Conservation (phyloP, 2,888 invertebrate species). For the Falcaria lacertinaria region DNA sequence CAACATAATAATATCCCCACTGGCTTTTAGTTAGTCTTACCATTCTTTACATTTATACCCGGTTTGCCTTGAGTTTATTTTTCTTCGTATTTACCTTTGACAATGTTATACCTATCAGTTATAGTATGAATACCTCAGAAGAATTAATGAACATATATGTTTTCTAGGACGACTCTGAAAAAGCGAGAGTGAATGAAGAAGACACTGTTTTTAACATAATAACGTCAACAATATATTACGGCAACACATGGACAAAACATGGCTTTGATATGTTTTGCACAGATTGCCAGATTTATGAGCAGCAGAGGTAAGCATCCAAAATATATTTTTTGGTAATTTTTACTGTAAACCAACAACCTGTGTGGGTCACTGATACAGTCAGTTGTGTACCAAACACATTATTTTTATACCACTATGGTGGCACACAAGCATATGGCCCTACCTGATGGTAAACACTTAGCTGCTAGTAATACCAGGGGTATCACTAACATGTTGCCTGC, state of each 20-base stretch:
- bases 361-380: neutral
- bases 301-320: conserved; percentile 58
- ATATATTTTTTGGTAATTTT: neutral
- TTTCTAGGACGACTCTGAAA: conserved; percentile 64
- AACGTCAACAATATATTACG: conserved; percentile 84
- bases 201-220: conserved; percentile 88
- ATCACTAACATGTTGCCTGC: too few relatives aligned
- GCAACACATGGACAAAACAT: conserved; percentile 83
- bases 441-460: too few relatives aligned
- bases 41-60: conserved; percentile 22
- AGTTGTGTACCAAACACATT: too few relatives aligned
- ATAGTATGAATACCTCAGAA: neutral
- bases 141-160: conserved; percentile 6
- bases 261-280: conserved; percentile 82
- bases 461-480: too few relatives aligned
- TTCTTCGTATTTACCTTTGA: conserved; percentile 11
- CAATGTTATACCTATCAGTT: neutral
- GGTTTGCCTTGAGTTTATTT: conserved; percentile 37
- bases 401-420: too few relatives aligned
- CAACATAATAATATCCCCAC: conserved; percentile 20
- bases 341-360: neutral
- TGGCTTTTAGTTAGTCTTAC: conserved; percentile 32
- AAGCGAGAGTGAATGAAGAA: conserved; percentile 72
- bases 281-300: conserved; percentile 79
- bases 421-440: too few relatives aligned